Evolutionary conservation across 2,113 vertebrate species (phyloP), one percentile per base, ranked within the genome.

Genomic region (Spea bombifrons): DNA sequence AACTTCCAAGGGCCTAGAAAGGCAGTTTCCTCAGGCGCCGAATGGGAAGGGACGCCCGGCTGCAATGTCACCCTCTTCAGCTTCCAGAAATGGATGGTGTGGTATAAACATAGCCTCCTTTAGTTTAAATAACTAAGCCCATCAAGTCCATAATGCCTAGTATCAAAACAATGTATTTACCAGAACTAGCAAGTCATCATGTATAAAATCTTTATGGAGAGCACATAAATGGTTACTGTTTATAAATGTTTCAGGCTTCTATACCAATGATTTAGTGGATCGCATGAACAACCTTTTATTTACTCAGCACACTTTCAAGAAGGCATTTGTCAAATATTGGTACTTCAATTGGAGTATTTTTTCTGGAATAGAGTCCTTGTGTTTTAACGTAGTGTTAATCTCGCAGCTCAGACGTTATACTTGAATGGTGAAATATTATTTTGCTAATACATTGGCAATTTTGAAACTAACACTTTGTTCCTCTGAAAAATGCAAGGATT

Each of bases 341-440:
- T 68, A 61, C 75, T 76, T 49, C 48, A 76, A 70, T 76, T 76
- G 66, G 66, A 45, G 44, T 55, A 47, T 76, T 76, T 76, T 69
- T 66, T 61, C 69, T 69, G 66, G 57, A 76, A 61, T 8, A 49
- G 30, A 69, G 75, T 76, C 75, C 66, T 76, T 67, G 6, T 15
- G 9, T n/a, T 76, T 70, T 69, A 66, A 70, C 69, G 75, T 70
- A 49, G 52, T 69, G 66, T 49, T 76, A 76, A 76, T 76, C 75
- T 76, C 66, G 4, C 53, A 59, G 66, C 75, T 76, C 75, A 76
- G 30, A 69, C 45, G 75, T 50, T 76, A 68, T 67, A 53, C 75
- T 76, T 57, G 43, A 16, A 65, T 52, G 45, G 50, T 68, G 57
- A 76, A 50, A 57, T 5, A 55, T 59, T 13, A 50, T 47, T 67